These are phyloP conservation scores for Metopolophium dirhodum DNA, from an alignment of 1,140 invertebrate species.

Conservation along the genomic window DNA sequence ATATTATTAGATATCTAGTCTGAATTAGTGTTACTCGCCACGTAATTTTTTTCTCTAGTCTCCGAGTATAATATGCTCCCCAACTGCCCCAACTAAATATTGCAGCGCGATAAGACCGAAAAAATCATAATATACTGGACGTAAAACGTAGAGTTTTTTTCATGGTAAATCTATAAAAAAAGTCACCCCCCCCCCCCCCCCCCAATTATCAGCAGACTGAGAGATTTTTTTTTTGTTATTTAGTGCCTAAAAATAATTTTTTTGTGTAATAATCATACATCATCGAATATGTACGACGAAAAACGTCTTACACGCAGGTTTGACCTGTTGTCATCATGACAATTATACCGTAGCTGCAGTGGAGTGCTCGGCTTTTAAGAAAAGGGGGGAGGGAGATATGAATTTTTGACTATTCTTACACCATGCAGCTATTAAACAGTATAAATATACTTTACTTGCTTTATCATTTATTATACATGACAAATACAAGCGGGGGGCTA, in stretches of 20 bases:
- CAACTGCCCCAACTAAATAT: not conserved
- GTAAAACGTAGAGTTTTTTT: not conserved
- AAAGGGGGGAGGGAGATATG: too few species aligned
- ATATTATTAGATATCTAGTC: not conserved
- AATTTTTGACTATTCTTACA: too few species aligned
- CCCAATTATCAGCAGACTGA: not conserved
- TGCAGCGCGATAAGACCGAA: not conserved
- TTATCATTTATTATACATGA: too few species aligned
- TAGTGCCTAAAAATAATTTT: not conserved
- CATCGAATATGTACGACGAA: too few species aligned
- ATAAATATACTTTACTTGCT: too few species aligned
- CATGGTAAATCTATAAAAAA: not conserved
- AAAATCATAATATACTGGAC: not conserved
- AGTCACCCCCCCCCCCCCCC: not conserved
- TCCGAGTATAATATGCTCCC: too few species aligned
- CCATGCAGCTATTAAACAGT: too few species aligned
- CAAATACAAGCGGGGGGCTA: too few species aligned
- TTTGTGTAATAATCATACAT: too few species aligned
- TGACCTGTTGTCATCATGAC: not conserved
- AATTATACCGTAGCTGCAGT: too few species aligned
- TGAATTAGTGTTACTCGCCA: not conserved
- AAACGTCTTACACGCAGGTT: not conserved
- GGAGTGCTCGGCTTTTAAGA: too few species aligned
- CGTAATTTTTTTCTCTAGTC: not conserved
- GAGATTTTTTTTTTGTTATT: not conserved